These are phyloP conservation scores for Columbina picui DNA, from an alignment of 2,113 vertebrate species.

Conservation along the genomic window DNA sequence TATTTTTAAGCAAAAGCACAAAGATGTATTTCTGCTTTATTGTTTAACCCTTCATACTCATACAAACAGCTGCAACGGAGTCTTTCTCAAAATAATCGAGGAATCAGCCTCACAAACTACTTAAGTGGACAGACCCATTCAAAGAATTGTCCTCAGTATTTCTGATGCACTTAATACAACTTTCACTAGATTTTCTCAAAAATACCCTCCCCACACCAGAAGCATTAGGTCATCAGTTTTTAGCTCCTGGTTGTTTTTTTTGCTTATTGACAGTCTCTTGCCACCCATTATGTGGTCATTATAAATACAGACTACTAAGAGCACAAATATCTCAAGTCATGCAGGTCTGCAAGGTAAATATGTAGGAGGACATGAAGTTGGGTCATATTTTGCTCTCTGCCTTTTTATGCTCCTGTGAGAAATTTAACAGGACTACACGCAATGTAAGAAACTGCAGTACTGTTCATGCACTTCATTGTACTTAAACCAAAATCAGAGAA, in stretches of 20 bases:
- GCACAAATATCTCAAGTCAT: neutral
- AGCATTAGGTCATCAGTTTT: neutral
- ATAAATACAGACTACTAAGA: neutral
- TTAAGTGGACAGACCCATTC: neutral
- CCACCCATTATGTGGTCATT: neutral
- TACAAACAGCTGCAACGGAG: neutral
- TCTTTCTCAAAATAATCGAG: neutral
- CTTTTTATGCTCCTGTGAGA: neutral
- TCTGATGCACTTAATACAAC: neutral
- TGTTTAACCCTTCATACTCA: neutral
- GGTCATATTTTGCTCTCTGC: neutral
- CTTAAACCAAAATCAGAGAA: neutral
- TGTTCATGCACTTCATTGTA: neutral
- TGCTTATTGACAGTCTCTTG: neutral
- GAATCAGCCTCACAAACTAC: neutral
- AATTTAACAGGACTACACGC: neutral
- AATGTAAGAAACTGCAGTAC: neutral
- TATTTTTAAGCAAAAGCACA: constrained; percentile 1
- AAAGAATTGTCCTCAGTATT: neutral
- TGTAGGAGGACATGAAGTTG: neutral
- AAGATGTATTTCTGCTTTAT: neutral
- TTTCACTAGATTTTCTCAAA: neutral
- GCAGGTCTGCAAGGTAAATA: neutral
- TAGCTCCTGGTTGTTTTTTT: neutral
- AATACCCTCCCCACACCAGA: fast-evolving